Evolutionary conservation across 2,888 invertebrate species (phyloP), one percentile per base, ranked within the genome.

Genomic region (Slavum lentiscoides): DNA sequence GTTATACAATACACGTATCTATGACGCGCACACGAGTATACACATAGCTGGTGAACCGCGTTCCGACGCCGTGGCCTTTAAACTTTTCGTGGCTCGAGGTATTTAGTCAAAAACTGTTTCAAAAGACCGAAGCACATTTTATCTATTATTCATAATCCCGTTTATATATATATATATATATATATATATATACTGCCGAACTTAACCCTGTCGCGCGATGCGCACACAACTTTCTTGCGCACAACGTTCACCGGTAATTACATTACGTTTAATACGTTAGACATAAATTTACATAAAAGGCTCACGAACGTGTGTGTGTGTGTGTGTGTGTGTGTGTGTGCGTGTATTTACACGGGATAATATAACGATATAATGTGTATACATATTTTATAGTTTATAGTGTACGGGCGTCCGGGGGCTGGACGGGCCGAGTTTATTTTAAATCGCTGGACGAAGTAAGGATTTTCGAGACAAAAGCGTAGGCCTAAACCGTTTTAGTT

Each of bases 141-240:
- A 76, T 76, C 76, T 76, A 76, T 76, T 69, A 76, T 76, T 69
- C 76, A 76, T 61, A 76, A 68, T 43, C 61, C 68, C 61, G 30
- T 69, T 61, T 61, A 49, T 59, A n/a, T n/a, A 19, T n/a, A 58
- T 19, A 2, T 19, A 55, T 15, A 1, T 55, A 55, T 55, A 55
- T 23, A 55, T 15, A 5, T 55, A 55, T n/a, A n/a, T 15, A 49
- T 49, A 58, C 19, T n/a, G 13, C 49, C 30, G 19, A 76, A 76
- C 69, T 76, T 53, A 61, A 69, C 61, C 49, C 61, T 43, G 55
- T 74, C 19, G 3, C 8, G 3, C 37, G 62, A 19, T 23, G 59
- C 19, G 30, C 7, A 68, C n/a, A 69, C 59, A 53, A 76, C 76
- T 68, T 75, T 76, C 68, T 76, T 21, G 49, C 21, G n/a, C 30